Evolutionary conservation across 2,888 invertebrate species (phyloP), one percentile per base, ranked within the genome.

Genomic region (Cryptocephalus primarius): DNA sequence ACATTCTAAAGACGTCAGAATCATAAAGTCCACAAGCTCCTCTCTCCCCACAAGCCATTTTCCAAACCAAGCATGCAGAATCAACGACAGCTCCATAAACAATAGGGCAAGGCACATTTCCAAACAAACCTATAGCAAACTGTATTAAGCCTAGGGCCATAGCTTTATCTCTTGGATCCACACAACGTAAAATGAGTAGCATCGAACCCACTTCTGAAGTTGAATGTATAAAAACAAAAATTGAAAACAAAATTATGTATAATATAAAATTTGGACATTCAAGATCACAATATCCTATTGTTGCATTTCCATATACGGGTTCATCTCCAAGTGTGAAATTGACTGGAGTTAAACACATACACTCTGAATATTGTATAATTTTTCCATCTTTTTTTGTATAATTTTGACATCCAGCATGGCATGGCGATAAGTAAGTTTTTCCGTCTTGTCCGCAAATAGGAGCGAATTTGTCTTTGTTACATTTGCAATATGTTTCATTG

Each of bases 91-190:
- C 87, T 50, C 92, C 93, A 71, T 93, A 93, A 58, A 93, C 82
- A 58, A 92, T 89, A n/a, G 92, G 91, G 70, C 93, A 93, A 58
- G 92, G 93, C 63, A 93, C 91, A 72, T 92, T 93, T 57, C 90
- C 92, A 72, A 93, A 91, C 56, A 92, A 77, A 48, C 92, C 92
- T 55, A 92, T 91, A 47, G 92, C 91, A 71, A 91, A 91, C 69
- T 91, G 90, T 65, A 92, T 91, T 63, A 93, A 82, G 32, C 92
- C 92, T 71, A 93, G 79, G 50, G 92, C 93, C 91, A 93, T 91
- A 45, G 92, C 90, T 70, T 93, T 93, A 67, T 93, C 92, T 74
- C 83, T 78, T 34, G 90, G 89, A 69, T 91, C 88, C 10, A 92
- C 92, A 67, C 92, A 92, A 44, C 92, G 81, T 69, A 93, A 80